Percentiles rank a stretch among this genome's conserved stretches.
Conservation (phyloP, 23 tunicate species). For the Diplosoma virens region DNA sequence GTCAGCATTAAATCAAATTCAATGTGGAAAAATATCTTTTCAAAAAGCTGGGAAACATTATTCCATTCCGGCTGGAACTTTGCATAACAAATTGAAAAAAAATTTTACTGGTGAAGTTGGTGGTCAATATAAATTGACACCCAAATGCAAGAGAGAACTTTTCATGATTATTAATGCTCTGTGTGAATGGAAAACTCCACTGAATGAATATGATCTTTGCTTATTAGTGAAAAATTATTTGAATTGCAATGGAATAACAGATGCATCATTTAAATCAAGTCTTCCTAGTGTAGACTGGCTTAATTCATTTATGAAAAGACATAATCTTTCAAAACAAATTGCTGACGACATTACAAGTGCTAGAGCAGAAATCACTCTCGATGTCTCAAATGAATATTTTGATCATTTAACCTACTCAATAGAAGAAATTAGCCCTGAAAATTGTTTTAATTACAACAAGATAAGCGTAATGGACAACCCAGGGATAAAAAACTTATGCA, state of each 20-base stretch:
- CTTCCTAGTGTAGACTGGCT: constrained; percentile 6
- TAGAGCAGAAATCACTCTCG: background rate
- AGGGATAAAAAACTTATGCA: background rate
- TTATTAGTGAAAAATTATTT: background rate
- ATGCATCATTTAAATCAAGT: background rate
- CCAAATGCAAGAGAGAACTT: background rate
- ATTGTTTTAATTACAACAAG: background rate
- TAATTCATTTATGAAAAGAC: background rate
- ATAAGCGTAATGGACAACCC: background rate
- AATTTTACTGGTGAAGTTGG: background rate
- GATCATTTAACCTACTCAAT: background rate
- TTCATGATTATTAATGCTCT: background rate
- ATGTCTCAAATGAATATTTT: background rate
- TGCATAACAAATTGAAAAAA: background rate
- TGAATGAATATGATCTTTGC: background rate
- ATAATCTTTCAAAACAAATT: background rate
- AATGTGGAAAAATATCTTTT: background rate
- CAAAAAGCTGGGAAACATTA: background rate
- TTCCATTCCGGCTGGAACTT: background rate
- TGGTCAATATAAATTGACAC: background rate
- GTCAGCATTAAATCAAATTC: background rate
- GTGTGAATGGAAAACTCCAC: background rate
- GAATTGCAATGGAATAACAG: background rate
- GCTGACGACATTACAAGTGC: background rate
- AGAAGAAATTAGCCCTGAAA: background rate